A percentile compares a stretch with the other conserved stretches of the same genome.
phyloP scores from a whole-genome alignment of 1,140 invertebrate genomes.

The Aphelenchoides avenae region DNA sequence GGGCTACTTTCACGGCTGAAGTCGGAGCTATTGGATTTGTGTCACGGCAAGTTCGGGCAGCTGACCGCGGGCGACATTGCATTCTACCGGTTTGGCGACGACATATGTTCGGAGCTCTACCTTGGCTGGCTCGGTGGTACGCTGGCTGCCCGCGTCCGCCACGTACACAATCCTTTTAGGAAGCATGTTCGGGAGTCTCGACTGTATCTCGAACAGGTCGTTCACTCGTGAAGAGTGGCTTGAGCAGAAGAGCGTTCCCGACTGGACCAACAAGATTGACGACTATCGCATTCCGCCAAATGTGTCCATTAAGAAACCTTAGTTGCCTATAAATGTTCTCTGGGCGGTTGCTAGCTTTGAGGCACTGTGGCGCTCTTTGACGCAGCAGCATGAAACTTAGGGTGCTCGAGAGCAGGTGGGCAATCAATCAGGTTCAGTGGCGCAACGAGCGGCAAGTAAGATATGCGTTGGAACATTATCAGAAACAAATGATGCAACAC shows the following conservation, averaged over 20 bases:
- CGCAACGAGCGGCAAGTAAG: too few species aligned
- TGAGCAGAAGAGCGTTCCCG: constrained; percentile 23
- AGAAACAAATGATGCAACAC: too few species aligned
- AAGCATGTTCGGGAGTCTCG: constrained; percentile 27
- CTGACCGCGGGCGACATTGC: constrained; percentile 9
- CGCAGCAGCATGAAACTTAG: too few species aligned
- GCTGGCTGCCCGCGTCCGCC: too few species aligned
- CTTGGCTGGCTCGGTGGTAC: constrained; percentile 35
- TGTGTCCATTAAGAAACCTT: too few species aligned
- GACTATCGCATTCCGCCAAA: constrained; percentile 7
- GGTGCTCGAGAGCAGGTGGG: too few species aligned
- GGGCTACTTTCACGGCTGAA: constrained; percentile 24
- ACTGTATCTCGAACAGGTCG: constrained; percentile 22
- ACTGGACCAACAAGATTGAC: constrained; percentile 27
- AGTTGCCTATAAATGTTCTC: too few species aligned
- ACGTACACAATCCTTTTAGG: constrained; percentile 11
- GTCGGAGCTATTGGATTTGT: constrained; percentile 16
- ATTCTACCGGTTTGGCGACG: constrained; percentile 32
- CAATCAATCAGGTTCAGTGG: too few species aligned
- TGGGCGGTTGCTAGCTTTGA: too few species aligned
- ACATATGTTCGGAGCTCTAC: constrained; percentile 20
- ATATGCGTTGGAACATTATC: too few species aligned
- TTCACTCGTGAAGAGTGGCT: constrained; percentile 41
- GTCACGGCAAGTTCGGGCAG: constrained; percentile 10
- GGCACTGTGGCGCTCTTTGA: too few species aligned